Conservation (phyloP, 2,113 vertebrate genomes). For the Tetraodon nigroviridis region DNA sequence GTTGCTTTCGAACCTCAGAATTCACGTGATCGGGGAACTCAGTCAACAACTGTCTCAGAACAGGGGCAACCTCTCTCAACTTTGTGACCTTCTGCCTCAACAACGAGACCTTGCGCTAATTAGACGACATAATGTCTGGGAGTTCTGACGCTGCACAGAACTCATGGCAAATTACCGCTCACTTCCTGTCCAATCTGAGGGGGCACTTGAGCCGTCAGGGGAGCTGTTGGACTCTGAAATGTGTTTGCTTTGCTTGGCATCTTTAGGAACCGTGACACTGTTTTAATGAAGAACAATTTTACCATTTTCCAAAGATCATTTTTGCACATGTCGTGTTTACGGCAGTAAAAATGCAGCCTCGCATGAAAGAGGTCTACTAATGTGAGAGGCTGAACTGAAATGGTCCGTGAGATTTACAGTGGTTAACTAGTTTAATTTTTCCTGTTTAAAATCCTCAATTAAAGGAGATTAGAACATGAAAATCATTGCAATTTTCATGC, state of each 20-base stretch:
- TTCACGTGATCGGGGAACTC: conserved; percentile 51
- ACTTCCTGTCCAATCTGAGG: conserved; percentile 68
- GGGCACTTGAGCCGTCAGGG: conserved; percentile 57
- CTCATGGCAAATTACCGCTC: conserved; percentile 70
- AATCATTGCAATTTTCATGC: background rate
- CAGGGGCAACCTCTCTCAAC: conserved; percentile 58
- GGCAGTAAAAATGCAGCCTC: conserved; percentile 33
- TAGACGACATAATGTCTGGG: conserved; percentile 67
- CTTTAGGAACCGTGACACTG: conserved; percentile 52
- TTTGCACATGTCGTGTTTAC: conserved; percentile 52
- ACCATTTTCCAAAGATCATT: conserved; percentile 40
- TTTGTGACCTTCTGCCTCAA: conserved; percentile 57
- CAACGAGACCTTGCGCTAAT: conserved; percentile 59
- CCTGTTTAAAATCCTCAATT: no score
- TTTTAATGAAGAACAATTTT: conserved; percentile 64
- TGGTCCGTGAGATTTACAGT: conserved; percentile 9
- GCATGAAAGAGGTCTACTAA: conserved; percentile 25
- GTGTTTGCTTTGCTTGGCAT: conserved; percentile 71
- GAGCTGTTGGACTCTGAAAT: conserved; percentile 69
- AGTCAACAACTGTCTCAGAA: conserved; percentile 64
- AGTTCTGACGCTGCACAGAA: conserved; percentile 69
- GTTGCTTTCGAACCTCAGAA: conserved; percentile 15
- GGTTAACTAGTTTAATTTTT: background rate
- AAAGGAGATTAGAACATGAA: background rate
- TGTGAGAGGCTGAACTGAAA: conserved; percentile 19